Evolutionary conservation across 37 sponge, comb jelly and placozoan genomes (phyloP), one percentile per base, ranked within the genome.

Genomic region (Spongilla lacustris): DNA sequence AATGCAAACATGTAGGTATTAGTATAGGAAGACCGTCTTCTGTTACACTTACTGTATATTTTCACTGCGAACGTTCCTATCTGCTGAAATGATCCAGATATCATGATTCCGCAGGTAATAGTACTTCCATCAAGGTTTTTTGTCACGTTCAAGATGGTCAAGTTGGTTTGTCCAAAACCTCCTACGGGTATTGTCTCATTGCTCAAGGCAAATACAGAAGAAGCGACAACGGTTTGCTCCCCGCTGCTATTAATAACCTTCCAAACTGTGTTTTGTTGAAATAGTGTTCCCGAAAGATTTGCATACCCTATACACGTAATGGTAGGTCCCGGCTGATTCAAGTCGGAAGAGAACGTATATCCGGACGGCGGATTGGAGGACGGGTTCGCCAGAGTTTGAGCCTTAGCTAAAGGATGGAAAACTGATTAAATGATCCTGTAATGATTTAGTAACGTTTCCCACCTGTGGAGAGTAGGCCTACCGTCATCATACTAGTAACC

Each of bases 21-120:
- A 10, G 4, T 46, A 46, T 10, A n/a, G n/a, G n/a, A n/a, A n/a
- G n/a, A n/a, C n/a, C n/a, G n/a, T n/a, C n/a, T n/a, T n/a, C n/a
- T n/a, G n/a, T n/a, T n/a, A 14, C 28, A 74, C 75, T 74, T 74
- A 74, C 75, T 19, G 24, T 74, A 34, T n/a, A 74, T 74, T 34
- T 36, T 74, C 33, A 74, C 34, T 33, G 31, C 2, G 36, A 74
- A 74, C 24, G 24, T 4, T 3, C 36, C 75, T 26, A 14, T 32
- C 19, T 33, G 25, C 29, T 19, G n/a, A 25, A 13, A 17, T 73
- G 19, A 25, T 21, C 73, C 73, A 1, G 1, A 46, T 10, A 46
- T 8, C 4, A 46, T 10, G 8, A 46, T 29, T 26, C 73, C 73
- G 35, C 75, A 74, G 33, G 31, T 12, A 10, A 74, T 27, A 2